These are phyloP conservation scores for Bilobella aurantiaca DNA, from an alignment of 1,140 invertebrate species.

Conservation along the genomic window DNA sequence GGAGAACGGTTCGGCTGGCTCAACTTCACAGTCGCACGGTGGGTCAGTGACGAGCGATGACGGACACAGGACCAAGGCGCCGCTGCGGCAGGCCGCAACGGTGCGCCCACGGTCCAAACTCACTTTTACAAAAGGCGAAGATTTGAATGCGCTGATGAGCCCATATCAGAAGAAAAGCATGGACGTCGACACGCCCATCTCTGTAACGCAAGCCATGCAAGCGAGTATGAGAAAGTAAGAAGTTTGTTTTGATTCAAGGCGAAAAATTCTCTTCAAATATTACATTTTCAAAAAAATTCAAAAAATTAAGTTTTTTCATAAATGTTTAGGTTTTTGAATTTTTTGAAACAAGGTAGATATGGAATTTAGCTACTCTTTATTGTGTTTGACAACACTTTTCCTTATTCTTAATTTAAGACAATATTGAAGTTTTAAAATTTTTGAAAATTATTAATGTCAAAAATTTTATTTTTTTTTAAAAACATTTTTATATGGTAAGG, in stretches of 20 bases:
- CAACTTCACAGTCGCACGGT: slow-evolving; percentile 8
- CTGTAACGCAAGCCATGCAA: slow-evolving; percentile 45
- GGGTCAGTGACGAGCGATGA: slow-evolving; percentile 28
- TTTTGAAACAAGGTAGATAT: too few species aligned
- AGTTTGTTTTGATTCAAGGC: too few species aligned
- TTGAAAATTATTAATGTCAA: too few species aligned
- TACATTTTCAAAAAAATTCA: too few species aligned
- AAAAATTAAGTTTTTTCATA: too few species aligned
- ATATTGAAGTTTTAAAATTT: too few species aligned
- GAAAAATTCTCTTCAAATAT: too few species aligned
- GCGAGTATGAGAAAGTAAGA: slow-evolving; percentile 43
- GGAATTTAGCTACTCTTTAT: too few species aligned
- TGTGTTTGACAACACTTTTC: too few species aligned
- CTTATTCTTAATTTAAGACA: too few species aligned
- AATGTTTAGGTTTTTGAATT: too few species aligned
- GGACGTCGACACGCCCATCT: slow-evolving; percentile 37
- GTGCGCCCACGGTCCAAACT: slow-evolving; percentile 16
- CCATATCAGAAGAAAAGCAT: slow-evolving; percentile 13
- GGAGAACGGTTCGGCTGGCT: not conserved
- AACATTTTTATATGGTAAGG: slow-evolving; percentile 40
- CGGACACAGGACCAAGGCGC: not conserved
- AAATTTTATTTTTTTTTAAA: not conserved
- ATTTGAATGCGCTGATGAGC: slow-evolving; percentile 8
- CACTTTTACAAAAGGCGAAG: slow-evolving; percentile 19
- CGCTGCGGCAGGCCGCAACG: not conserved